Percentiles rank a stretch among this genome's conserved stretches.
Evolutionary conservation across 2,888 invertebrate species (phyloP).

Genomic region (Lissonota sp.): DNA sequence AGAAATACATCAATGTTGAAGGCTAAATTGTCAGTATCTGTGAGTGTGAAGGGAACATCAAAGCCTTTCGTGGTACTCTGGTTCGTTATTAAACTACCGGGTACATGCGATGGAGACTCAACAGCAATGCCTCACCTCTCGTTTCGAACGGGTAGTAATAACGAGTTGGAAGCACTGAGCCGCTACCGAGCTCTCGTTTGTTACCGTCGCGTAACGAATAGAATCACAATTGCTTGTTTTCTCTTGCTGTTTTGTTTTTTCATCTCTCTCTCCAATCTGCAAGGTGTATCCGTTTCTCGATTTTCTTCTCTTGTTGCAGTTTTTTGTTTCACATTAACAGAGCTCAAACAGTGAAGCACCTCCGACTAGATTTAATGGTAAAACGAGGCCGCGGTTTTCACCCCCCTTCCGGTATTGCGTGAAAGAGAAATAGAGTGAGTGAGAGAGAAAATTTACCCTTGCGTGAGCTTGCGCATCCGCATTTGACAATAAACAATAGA

Average conservation of each 20-base stretch:
- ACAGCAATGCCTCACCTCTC: slow-evolving; percentile 19
- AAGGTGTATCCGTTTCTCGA: neutral
- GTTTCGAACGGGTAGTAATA: slow-evolving; percentile 56
- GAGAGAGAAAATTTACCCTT: neutral
- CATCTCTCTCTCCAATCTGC: neutral
- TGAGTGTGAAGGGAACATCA: neutral
- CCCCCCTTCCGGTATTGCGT: neutral
- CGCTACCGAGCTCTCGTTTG: slow-evolving; percentile 37
- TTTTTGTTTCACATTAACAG: slow-evolving; percentile 24
- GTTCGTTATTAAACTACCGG: slow-evolving; percentile 42
- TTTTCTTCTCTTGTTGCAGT: slow-evolving; percentile 1
- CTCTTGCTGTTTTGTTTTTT: slow-evolving; percentile 36
- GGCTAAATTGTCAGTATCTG: slow-evolving; percentile 10
- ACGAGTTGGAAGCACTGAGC: slow-evolving; percentile 47
- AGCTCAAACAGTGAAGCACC: slow-evolving; percentile 39
- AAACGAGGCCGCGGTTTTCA: slow-evolving; percentile 10
- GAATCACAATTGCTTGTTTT: slow-evolving; percentile 54
- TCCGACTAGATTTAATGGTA: slow-evolving; percentile 43
- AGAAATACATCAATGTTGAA: neutral
- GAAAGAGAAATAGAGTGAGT: slow-evolving; percentile 9
- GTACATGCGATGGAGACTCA: slow-evolving; percentile 20
- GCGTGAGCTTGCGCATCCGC: neutral
- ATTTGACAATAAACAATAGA: slow-evolving; percentile 45
- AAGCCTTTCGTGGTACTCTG: neutral
- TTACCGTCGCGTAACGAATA: slow-evolving; percentile 58